Conservation (phyloP, 1,140 invertebrate genomes). For the Galleria mellonella region DNA sequence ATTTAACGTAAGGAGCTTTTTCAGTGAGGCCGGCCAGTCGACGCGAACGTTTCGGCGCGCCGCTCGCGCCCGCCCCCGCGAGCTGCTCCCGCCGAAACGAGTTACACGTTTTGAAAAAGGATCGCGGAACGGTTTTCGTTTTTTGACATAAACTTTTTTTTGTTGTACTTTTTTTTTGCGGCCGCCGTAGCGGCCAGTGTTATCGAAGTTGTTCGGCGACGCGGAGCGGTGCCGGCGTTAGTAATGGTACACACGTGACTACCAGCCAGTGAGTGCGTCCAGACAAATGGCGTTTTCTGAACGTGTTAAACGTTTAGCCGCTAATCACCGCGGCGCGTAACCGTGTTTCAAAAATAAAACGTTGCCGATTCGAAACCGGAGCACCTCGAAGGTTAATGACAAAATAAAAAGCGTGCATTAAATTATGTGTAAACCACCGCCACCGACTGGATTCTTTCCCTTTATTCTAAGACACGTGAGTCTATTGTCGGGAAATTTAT, state of each 20-base stretch:
- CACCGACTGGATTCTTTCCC: constrained; percentile 32
- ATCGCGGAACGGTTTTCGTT: constrained; percentile 23
- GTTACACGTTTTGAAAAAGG: constrained; percentile 26
- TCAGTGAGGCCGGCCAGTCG: constrained; percentile 55
- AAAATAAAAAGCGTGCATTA: constrained; percentile 68
- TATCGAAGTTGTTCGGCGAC: constrained; percentile 13
- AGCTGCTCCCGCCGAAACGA: constrained; percentile 36
- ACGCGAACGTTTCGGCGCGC: constrained; percentile 46
- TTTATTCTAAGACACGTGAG: constrained; percentile 34
- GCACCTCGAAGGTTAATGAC: constrained; percentile 70
- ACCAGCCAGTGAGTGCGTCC: constrained; percentile 23
- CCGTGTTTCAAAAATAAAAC: constrained; percentile 71
- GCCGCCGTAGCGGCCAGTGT: constrained; percentile 6
- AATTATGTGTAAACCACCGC: constrained; percentile 49
- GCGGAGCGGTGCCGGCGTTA: constrained; percentile 12
- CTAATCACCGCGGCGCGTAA: constrained; percentile 52
- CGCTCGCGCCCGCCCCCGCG: constrained; percentile 39
- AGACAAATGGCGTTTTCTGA: constrained; percentile 24
- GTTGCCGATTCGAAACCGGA: constrained; percentile 66
- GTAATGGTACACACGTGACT: constrained; percentile 13
- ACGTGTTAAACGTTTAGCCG: constrained; percentile 36
- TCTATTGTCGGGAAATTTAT: constrained; percentile 19
- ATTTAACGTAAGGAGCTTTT: constrained; percentile 61
- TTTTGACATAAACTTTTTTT: constrained; percentile 16
- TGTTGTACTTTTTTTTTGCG: neutral